A percentile compares a stretch with the other conserved stretches of the same genome.
Conservation (phyloP, 2,888 invertebrate genomes). For the Melinaea menophilus region DNA sequence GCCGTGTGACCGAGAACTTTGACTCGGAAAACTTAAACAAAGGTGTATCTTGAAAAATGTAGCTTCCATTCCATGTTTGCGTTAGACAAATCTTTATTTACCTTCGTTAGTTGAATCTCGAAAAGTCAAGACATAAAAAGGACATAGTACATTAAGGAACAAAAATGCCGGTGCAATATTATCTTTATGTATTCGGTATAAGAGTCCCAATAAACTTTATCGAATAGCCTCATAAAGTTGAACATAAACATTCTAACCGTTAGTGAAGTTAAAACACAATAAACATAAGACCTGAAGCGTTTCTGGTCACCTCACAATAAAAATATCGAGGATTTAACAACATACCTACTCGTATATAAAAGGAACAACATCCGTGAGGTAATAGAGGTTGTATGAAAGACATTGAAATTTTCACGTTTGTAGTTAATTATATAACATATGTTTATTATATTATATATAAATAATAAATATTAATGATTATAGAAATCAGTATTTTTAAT, state of each 20-base stretch:
- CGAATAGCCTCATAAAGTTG: constrained; percentile 32
- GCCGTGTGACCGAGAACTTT: constrained; percentile 25
- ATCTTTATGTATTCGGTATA: constrained; percentile 9
- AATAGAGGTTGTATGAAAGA: constrained; percentile 17
- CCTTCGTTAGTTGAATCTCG: constrained; percentile 24
- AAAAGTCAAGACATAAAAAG: constrained; percentile 23
- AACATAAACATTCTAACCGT: constrained; percentile 51
- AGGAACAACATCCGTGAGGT: constrained; percentile 34
- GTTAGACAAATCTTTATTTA: constrained; percentile 27
- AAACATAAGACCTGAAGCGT: constrained; percentile 47
- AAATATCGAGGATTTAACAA: constrained; percentile 39
- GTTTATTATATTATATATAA: too few relatives aligned
- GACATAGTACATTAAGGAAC: constrained; percentile 6
- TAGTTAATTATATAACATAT: constrained; percentile 13
- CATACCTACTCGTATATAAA: constrained; percentile 17
- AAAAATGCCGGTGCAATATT: constrained; percentile 6
- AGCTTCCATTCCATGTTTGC: constrained; percentile 26
- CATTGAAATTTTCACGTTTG: constrained; percentile 55
- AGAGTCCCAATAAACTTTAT: constrained; percentile 10
- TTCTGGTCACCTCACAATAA: constrained; percentile 53
- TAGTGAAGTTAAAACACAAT: constrained; percentile 49
- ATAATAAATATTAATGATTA: too few relatives aligned
- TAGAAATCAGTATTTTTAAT: too few relatives aligned
- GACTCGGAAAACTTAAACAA: constrained; percentile 22
- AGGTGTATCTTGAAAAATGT: constrained; percentile 26